Conservation (phyloP, 2,797 vertebrate genomes). For the Brotula barbata region DNA sequence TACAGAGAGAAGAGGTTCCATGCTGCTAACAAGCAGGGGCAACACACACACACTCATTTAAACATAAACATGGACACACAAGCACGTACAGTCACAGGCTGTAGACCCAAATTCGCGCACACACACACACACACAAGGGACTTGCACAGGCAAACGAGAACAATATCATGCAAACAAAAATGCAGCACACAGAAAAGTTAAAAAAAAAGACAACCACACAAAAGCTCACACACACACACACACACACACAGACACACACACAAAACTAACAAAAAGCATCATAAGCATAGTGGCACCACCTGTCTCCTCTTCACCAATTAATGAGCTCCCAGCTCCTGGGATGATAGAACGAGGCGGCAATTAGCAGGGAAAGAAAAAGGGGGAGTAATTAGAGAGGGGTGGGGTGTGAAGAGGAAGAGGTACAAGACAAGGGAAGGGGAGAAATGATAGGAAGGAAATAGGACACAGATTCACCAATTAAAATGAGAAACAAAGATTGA, state of each 20-base stretch:
- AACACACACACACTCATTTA: slow-evolving; percentile 58
- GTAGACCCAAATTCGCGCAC: slow-evolving; percentile 12
- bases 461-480: not conserved
- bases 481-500: not conserved
- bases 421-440: slow-evolving; percentile 4
- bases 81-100: not conserved
- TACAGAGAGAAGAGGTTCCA: slow-evolving; percentile 81
- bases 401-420: slow-evolving; percentile 15
- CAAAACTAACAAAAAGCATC: slow-evolving; percentile 83
- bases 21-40: slow-evolving; percentile 82
- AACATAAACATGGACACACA: slow-evolving; percentile 23
- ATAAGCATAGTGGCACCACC: slow-evolving; percentile 86
- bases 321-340: slow-evolving; percentile 69
- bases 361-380: slow-evolving; percentile 64
- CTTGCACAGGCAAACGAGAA: slow-evolving; percentile 32
- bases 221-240: no score
- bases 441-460: slow-evolving; percentile 1
- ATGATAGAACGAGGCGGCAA: slow-evolving; percentile 72
- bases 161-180: slow-evolving; percentile 35
- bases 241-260: slow-evolving; percentile 51
- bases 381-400: slow-evolving; percentile 55
- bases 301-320: slow-evolving; percentile 77
- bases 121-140: slow-evolving; percentile 29
- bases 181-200: no score
- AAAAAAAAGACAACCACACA: no score